Evolutionary conservation across 1,140 invertebrate species (phyloP), one percentile per base, ranked within the genome.

Genomic region (Apis mellifera): DNA sequence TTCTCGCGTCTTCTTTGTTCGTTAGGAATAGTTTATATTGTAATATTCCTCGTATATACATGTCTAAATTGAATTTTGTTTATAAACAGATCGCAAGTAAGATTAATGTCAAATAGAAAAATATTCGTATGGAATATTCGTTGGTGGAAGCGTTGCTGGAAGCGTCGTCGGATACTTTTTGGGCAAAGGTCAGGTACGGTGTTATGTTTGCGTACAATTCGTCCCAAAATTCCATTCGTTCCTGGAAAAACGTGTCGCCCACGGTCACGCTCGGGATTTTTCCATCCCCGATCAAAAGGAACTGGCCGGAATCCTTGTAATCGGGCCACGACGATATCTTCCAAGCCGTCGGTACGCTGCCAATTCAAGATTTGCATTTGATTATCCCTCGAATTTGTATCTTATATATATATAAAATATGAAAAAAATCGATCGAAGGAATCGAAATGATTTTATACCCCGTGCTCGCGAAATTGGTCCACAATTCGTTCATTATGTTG

Each of bases 401-500:
- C 32, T 26, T 26, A 26, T 26, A 32, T 32, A 32, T 32, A 3
- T 32, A n/a, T n/a, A n/a, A n/a, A 32, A 32, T 2, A 32, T 3
- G 32, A 32, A 32, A 0, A 32, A 1, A 3, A 32, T 32, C 32
- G 32, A 32, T 42, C 32, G 32, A 42, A 42, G 32, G 32, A 7
- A 7, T 42, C 0, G 32, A 42, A 42, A 7, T 9, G 1, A 26
- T 32, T 55, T 19, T 1, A 90, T 92, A 95, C 94, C 95, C 95
- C 9, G 88, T 90, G 81, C 78, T 92, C 0, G 92, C 91, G 75
- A 95, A 95, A 81, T 86, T 94, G 2, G 92, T 78, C 92, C 90
- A 95, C 75, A 95, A 86, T 78, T 94, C 90, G 1, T 93, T 94
- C 90, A 95, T 92, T 12, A 91, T 89, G 60, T 92, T 86, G 9